A percentile compares a stretch with the other conserved stretches of the same genome.
phyloP scores from a whole-genome alignment of 2,888 invertebrate genomes.

The Protophormia terraenovae region DNA sequence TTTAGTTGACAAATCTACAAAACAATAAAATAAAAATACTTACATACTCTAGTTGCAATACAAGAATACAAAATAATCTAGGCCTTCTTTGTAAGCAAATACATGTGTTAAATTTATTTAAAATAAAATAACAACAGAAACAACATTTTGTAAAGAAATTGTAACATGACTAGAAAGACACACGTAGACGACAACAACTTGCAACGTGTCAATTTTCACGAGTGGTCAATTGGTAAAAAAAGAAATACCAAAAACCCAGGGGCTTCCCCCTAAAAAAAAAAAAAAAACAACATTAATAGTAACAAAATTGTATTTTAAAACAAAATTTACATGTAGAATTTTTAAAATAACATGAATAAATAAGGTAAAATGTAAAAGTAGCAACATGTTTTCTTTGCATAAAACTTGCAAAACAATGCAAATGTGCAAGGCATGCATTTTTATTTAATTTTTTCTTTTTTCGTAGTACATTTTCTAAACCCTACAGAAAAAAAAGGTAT shows the following conservation, averaged over 20 bases:
- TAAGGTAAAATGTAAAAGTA: slow-evolving; percentile 10
- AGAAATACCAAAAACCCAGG: slow-evolving; percentile 45
- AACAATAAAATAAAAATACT: slow-evolving; percentile 62
- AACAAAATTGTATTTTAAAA: slow-evolving; percentile 8
- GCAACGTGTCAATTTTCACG: slow-evolving; percentile 68
- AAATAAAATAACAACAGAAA: slow-evolving; percentile 36
- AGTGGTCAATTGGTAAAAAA: slow-evolving; percentile 65
- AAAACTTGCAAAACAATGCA: slow-evolving; percentile 18
- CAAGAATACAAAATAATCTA: slow-evolving; percentile 36
- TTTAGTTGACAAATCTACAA: slow-evolving; percentile 60
- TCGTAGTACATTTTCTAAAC: neutral
- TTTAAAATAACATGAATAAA: slow-evolving; percentile 3
- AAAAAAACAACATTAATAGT: neutral
- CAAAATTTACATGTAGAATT: slow-evolving; percentile 19
- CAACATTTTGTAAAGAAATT: neutral
- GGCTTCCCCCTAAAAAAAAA: slow-evolving; percentile 59
- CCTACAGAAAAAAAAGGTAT: slow-evolving; percentile 51
- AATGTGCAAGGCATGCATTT: slow-evolving; percentile 56
- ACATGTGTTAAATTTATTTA: slow-evolving; percentile 40
- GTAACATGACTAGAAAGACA: slow-evolving; percentile 22
- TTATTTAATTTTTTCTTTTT: neutral
- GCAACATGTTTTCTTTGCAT: slow-evolving; percentile 46
- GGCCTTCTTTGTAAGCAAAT: slow-evolving; percentile 61
- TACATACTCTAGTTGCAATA: slow-evolving; percentile 23
- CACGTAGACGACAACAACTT: slow-evolving; percentile 38